Base-by-base conservation (phyloP, 2,888 invertebrate genomes). In the Erebia ligea region DNA sequence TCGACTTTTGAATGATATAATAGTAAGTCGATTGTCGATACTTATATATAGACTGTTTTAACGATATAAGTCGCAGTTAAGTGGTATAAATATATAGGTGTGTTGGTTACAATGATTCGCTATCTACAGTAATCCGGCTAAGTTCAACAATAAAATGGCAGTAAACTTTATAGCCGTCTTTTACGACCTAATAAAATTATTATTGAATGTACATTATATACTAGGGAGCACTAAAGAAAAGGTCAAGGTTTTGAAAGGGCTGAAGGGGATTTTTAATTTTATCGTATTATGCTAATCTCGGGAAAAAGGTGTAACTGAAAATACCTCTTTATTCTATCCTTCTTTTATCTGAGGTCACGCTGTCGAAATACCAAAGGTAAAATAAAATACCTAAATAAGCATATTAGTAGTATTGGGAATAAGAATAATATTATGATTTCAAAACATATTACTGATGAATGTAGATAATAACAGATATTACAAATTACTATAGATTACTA, bases 121-220 rank as follows among this genome's bases (percentile, higher is more conserved):
- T 75, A 77, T 79, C 76, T 76, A 34, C 67, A 74, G 76, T 75
- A 76, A 79, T 80, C 77, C 73, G 67, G 73, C 75, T 75, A 78
- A 82, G 79, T 81, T 81, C 75, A 77, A 79, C 79, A 80, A 79
- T 81, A 79, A 79, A 82, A 80, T 76, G 75, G 75, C 75, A 73
- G 76, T 83, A 82, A 84, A 81, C 61, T 81, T 80, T 79, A 82
- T 72, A 73, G 71, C 68, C 75, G 70, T 75, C 79, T 79, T 84
- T 84, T 82, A 84, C 75, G 68, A 75, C 68, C 42, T 75, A 78
- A 80, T 85, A 82, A 85, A 84, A 80, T 81, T 78, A 80, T 79
- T 80, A 80, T 79, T 78, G 76, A 79, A 77, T 79, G 80, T 78
- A 76, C 76, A 76, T 72, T 73, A 71, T 68, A 68, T 70, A 70